A percentile compares a stretch with the other conserved stretches of the same genome.
Evolutionary conservation across 2,888 invertebrate species (phyloP).

Genomic region (Hypercompe scribonia): DNA sequence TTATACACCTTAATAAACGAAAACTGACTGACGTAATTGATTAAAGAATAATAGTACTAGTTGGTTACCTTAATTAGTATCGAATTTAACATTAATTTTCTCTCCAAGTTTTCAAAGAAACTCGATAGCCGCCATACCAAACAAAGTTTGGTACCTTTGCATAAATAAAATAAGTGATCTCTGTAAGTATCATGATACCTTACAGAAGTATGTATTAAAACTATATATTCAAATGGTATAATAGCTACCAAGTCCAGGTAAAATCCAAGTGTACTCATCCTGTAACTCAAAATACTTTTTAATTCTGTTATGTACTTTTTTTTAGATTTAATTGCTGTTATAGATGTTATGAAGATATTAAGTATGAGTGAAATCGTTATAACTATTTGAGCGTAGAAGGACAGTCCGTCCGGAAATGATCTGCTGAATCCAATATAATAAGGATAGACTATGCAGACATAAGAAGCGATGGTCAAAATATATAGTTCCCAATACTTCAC

Average conservation of each 20-base stretch:
- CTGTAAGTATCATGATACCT: conserved; percentile 73
- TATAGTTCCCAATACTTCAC: conserved; percentile 82
- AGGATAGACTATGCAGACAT: conserved; percentile 79
- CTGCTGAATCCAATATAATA: conserved; percentile 80
- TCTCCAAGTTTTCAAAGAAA: conserved; percentile 79
- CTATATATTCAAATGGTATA: conserved; percentile 82
- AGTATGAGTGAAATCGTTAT: conserved; percentile 74
- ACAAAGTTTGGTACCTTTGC: conserved; percentile 84
- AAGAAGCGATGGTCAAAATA: conserved; percentile 75
- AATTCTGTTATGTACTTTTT: conserved; percentile 73
- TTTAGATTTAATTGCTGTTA: conserved; percentile 82
- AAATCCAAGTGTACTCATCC: conserved; percentile 80
- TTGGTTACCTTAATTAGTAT: conserved; percentile 71
- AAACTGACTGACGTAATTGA: background rate
- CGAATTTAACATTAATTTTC: conserved; percentile 73
- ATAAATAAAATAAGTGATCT: conserved; percentile 78
- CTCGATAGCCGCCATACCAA: conserved; percentile 82
- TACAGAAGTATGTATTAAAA: conserved; percentile 70
- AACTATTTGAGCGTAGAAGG: conserved; percentile 73
- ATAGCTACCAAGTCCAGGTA: conserved; percentile 82
- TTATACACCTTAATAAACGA: background rate
- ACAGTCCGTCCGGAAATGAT: conserved; percentile 70
- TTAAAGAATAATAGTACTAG: conserved; percentile 3
- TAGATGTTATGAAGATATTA: conserved; percentile 76
- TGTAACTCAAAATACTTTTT: conserved; percentile 71